Percentiles rank a stretch among this genome's conserved stretches.
These are phyloP conservation scores for Epinotia brunnichana DNA, from an alignment of 2,888 invertebrate species.

Conservation along the genomic window DNA sequence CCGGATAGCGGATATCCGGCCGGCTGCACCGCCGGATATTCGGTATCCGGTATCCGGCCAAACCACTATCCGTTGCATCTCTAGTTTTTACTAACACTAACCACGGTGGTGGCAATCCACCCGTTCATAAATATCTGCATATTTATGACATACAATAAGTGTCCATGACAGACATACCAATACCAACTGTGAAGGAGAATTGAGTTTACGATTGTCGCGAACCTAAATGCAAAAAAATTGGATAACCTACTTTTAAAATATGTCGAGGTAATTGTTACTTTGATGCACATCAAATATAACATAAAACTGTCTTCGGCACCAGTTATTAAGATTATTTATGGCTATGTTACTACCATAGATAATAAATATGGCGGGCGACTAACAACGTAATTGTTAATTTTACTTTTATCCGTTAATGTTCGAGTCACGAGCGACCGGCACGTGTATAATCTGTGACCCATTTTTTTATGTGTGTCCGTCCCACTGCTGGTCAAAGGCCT, in stretches of 20 bases:
- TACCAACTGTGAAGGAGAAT: background rate
- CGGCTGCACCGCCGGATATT: no score
- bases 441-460: slow-evolving; percentile 31
- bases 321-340: slow-evolving; percentile 31
- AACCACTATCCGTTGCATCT: no score
- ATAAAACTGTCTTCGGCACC: slow-evolving; percentile 11
- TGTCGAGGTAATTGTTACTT: slow-evolving; percentile 11
- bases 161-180: no score
- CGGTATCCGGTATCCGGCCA: no score
- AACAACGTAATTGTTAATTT: slow-evolving; percentile 34
- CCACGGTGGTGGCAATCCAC: no score
- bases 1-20: no score
- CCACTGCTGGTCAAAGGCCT: no score
- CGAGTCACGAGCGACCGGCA: slow-evolving; percentile 25
- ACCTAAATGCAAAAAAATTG: background rate
- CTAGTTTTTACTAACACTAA: no score
- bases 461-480: no score
- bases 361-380: slow-evolving; percentile 27
- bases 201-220: background rate
- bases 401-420: slow-evolving; percentile 29
- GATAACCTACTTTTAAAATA: slow-evolving; percentile 10
- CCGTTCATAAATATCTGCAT: no score
- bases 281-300: slow-evolving; percentile 22
- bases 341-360: slow-evolving; percentile 33
- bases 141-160: no score